Evolutionary conservation across 92 coral and sea anemone genomes (phyloP).

Genomic region (Pocillopora grandis): DNA sequence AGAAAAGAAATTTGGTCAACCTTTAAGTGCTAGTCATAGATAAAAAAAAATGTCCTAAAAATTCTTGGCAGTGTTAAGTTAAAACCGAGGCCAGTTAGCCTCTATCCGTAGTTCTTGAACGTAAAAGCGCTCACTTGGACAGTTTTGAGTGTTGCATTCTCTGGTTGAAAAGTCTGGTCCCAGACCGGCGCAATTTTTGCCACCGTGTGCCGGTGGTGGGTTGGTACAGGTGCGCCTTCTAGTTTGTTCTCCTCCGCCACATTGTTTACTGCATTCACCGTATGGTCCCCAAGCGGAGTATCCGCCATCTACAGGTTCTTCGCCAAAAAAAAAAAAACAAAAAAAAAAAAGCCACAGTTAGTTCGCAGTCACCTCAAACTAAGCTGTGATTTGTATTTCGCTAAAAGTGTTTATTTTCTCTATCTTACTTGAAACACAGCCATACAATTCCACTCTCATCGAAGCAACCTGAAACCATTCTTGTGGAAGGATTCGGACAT

Average conservation of each 20-base stretch:
- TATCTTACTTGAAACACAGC: conserved; percentile 17
- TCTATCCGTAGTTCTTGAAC: not conserved
- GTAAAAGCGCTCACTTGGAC: not conserved
- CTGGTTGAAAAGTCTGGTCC: not conserved
- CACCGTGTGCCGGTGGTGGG: conserved; percentile 29
- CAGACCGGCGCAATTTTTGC: conserved; percentile 11
- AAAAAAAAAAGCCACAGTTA: too few relatives aligned
- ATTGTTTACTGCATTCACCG: not conserved
- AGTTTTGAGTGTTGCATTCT: conserved; percentile 16
- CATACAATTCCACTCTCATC: conserved; percentile 31
- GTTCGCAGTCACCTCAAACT: not conserved
- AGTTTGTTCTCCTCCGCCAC: conserved; percentile 33
- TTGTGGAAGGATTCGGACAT: conserved; percentile 8
- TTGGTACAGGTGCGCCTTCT: conserved; percentile 25
- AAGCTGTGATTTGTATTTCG: not conserved
- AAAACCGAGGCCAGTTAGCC: not conserved
- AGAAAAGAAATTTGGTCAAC: too few relatives aligned
- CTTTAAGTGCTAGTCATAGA: too few relatives aligned
- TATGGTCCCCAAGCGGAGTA: conserved; percentile 30
- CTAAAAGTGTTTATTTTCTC: not conserved
- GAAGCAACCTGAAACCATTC: not conserved
- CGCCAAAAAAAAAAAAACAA: not conserved
- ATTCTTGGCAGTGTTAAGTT: too few relatives aligned
- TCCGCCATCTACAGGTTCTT: conserved; percentile 23
- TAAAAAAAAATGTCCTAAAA: too few relatives aligned